Evolutionary conservation across 1,140 invertebrate genomes (phyloP).

Genomic region (Calosoma granatense): DNA sequence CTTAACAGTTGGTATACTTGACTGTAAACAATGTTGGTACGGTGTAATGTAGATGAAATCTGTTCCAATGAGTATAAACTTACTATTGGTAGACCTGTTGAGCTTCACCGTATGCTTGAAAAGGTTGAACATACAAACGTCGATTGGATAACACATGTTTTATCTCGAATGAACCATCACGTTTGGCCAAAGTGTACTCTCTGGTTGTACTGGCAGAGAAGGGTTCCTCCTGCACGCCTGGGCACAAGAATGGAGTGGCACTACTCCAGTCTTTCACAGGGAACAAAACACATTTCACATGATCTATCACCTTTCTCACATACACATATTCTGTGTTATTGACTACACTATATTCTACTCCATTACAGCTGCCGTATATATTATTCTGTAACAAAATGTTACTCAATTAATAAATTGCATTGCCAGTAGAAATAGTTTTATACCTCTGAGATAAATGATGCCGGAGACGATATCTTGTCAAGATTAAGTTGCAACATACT

Average conservation of each 20-base stretch:
- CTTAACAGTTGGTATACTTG: not conserved
- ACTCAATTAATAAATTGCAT: not conserved
- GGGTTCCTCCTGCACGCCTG: slow-evolving; percentile 19
- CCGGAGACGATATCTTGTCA: slow-evolving; percentile 12
- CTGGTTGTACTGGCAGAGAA: slow-evolving; percentile 21
- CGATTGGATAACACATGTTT: slow-evolving; percentile 18
- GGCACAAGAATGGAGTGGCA: slow-evolving; percentile 20
- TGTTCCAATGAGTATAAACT: not conserved
- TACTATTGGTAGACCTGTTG: slow-evolving; percentile 14
- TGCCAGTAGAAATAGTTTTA: not conserved
- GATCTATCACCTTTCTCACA: slow-evolving; percentile 25
- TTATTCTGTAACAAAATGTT: slow-evolving; percentile 1
- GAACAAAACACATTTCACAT: slow-evolving; percentile 19
- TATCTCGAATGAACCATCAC: slow-evolving; percentile 12
- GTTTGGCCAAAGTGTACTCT: slow-evolving; percentile 8
- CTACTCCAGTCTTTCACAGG: slow-evolving; percentile 18
- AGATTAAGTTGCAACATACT: slow-evolving; percentile 47
- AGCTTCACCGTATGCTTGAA: slow-evolving; percentile 25
- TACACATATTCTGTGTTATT: slow-evolving; percentile 10
- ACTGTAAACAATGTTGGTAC: not conserved
- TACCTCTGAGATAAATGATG: slow-evolving; percentile 16
- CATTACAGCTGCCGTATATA: not conserved
- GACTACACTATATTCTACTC: not conserved
- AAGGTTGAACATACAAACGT: slow-evolving; percentile 24
- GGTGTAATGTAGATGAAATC: not conserved